These are phyloP conservation scores for Ridgeia piscesae DNA, from an alignment of 1,140 invertebrate genomes.

Conservation along the genomic window DNA sequence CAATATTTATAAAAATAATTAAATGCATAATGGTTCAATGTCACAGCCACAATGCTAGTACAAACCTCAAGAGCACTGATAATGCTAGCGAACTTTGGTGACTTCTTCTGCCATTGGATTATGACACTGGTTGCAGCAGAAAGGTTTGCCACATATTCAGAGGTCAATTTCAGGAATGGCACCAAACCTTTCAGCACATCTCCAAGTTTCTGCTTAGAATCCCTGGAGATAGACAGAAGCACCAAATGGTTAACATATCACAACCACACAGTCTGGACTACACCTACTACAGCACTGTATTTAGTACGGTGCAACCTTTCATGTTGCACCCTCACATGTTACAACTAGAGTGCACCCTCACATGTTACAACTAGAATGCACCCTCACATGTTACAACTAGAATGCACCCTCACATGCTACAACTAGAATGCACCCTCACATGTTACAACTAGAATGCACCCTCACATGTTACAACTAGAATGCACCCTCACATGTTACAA, in stretches of 20 bases:
- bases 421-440: too few relatives aligned
- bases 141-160: constrained; percentile 70
- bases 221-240: constrained; percentile 36
- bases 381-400: too few relatives aligned
- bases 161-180: constrained; percentile 71
- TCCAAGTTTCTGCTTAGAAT: constrained; percentile 56
- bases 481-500: too few relatives aligned
- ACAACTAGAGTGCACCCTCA: too few relatives aligned
- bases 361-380: too few relatives aligned
- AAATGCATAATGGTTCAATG: background rate
- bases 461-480: too few relatives aligned
- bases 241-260: background rate
- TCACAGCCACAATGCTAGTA: background rate
- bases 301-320: too few relatives aligned
- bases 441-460: too few relatives aligned
- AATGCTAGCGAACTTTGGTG: constrained; percentile 62
- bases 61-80: constrained; percentile 65
- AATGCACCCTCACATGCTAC: too few relatives aligned
- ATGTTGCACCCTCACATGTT: too few relatives aligned
- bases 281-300: background rate
- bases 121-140: constrained; percentile 65
- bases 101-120: constrained; percentile 61
- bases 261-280: background rate
- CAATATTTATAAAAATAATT: background rate
- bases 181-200: constrained; percentile 68